A percentile compares a stretch with the other conserved stretches of the same genome.
Conservation (phyloP, 2,888 invertebrate genomes). For the Limnephilus auricula region DNA sequence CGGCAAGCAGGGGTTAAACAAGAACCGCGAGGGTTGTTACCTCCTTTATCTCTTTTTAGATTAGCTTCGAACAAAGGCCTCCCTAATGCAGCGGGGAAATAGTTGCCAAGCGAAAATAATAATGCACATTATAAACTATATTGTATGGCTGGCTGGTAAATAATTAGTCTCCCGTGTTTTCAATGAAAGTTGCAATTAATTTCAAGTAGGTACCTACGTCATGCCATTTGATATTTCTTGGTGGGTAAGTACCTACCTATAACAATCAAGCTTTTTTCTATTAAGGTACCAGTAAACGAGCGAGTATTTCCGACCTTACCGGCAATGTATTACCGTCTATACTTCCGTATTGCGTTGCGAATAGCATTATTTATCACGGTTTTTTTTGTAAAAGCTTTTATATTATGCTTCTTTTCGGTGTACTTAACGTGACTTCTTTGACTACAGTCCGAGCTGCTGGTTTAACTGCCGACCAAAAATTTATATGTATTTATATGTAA, state of each 20-base stretch:
- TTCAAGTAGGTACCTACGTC: neutral
- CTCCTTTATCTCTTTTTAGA: slow-evolving; percentile 34
- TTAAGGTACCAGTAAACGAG: too few species aligned
- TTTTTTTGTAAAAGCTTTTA: too few species aligned
- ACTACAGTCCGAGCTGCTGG: too few species aligned
- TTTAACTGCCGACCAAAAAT: too few species aligned
- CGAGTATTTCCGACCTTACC: too few species aligned
- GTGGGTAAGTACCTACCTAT: neutral
- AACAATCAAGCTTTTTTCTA: too few species aligned
- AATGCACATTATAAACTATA: neutral
- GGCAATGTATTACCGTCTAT: too few species aligned
- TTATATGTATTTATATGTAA: too few species aligned
- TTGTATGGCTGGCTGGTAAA: neutral
- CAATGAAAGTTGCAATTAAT: neutral
- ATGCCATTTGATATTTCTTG: neutral
- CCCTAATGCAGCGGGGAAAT: neutral
- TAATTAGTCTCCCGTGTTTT: neutral
- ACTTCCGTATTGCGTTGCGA: too few species aligned
- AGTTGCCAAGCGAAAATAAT: neutral
- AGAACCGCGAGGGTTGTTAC: slow-evolving; percentile 18
- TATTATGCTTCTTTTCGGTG: too few species aligned
- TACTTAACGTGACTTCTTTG: too few species aligned
- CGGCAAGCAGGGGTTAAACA: slow-evolving; percentile 12
- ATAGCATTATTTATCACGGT: too few species aligned
- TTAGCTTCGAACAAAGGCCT: slow-evolving; percentile 39